Conservation (phyloP, 2,113 vertebrate species). For the Spea bombifrons region DNA sequence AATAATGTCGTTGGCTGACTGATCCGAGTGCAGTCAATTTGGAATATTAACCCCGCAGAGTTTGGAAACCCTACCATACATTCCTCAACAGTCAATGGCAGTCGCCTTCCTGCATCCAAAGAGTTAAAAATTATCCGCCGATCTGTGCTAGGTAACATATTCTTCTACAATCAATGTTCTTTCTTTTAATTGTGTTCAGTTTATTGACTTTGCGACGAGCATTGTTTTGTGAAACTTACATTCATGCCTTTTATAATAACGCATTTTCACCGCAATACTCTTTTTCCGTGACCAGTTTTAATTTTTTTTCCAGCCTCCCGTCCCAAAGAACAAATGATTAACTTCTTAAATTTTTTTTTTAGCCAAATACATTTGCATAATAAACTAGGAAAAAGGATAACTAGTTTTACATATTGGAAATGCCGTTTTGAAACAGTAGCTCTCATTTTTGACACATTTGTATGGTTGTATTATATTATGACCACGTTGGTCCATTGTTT, state of each 20-base stretch:
- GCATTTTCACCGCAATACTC: conserved; percentile 56
- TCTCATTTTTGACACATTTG: no score
- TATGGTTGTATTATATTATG: no score
- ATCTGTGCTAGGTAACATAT: conserved; percentile 52
- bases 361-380: not conserved
- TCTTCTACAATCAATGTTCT: conserved; percentile 56
- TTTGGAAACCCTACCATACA: not conserved
- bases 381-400: not conserved
- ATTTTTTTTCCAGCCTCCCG: not conserved
- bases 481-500: no score
- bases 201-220: conserved; percentile 51
- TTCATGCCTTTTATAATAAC: conserved; percentile 58
- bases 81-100: not conserved
- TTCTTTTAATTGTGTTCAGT: conserved; percentile 59
- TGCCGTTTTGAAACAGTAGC: not conserved
- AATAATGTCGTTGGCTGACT: conserved; percentile 61
- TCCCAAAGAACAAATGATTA: conserved; percentile 34
- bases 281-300: conserved; percentile 34
- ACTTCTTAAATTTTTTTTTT: conserved; percentile 5
- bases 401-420: not conserved
- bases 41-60: conserved; percentile 64
- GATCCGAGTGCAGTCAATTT: conserved; percentile 49
- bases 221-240: conserved; percentile 56
- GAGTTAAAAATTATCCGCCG: conserved; percentile 54
- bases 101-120: conserved; percentile 6